Percentiles rank a stretch among this genome's conserved stretches.
phyloP scores from a whole-genome alignment of 2,888 invertebrate genomes.

The Incurvaria masculella region DNA sequence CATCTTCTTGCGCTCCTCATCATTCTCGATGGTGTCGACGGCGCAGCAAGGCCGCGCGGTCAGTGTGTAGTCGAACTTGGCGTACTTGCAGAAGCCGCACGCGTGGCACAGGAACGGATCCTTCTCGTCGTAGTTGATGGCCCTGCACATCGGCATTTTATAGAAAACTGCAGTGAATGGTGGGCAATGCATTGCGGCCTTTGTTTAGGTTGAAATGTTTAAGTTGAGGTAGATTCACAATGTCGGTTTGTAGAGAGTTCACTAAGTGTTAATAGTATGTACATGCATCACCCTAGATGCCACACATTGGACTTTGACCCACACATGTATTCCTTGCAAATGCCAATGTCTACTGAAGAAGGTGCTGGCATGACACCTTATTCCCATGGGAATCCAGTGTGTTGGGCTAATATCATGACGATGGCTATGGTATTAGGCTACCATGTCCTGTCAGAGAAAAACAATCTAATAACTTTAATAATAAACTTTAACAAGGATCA shows the following conservation, averaged over 20 bases:
- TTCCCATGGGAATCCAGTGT: too few relatives aligned
- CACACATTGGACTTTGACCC: too few relatives aligned
- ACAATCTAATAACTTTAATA: too few relatives aligned
- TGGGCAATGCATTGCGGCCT: background rate
- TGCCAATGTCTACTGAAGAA: too few relatives aligned
- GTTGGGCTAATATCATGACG: too few relatives aligned
- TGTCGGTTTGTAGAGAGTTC: background rate
- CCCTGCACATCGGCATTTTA: conserved; percentile 50
- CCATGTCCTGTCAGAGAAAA: too few relatives aligned
- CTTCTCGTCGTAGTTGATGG: conserved; percentile 98
- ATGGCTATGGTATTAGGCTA: too few relatives aligned
- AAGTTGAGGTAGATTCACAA: background rate
- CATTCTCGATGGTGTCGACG: conserved; percentile 95
- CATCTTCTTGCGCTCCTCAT: conserved; percentile 94
- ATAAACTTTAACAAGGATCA: too few relatives aligned
- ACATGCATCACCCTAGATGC: too few relatives aligned
- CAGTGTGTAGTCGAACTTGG: conserved; percentile 95
- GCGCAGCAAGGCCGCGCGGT: conserved; percentile 92
- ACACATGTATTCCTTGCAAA: too few relatives aligned
- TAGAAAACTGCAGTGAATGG: background rate
- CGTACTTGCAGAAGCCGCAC: conserved; percentile 99
- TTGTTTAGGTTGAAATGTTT: background rate
- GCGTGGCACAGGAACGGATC: conserved; percentile 98
- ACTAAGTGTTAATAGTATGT: too few relatives aligned
- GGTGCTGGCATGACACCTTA: too few relatives aligned